Evolutionary conservation across 2,888 invertebrate species (phyloP).

Genomic region (Conops quadrifasciatus): DNA sequence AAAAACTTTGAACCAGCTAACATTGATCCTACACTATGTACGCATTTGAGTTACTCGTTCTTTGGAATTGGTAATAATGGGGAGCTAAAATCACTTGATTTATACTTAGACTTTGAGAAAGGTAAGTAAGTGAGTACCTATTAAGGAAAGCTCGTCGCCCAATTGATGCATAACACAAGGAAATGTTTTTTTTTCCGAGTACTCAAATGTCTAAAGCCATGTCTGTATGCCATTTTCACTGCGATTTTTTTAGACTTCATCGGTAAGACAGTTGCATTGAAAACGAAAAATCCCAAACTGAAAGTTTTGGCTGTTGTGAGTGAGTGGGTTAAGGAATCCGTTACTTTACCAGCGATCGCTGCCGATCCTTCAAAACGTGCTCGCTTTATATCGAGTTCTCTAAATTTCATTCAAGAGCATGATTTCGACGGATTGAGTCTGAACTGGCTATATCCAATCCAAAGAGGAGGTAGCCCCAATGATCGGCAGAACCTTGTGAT

Average conservation of each 20-base stretch:
- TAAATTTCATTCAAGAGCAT: conserved; percentile 79
- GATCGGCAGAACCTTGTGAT: conserved; percentile 42
- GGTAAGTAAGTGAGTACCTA: conserved; percentile 41
- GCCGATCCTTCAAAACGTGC: too few relatives aligned
- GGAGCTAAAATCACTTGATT: conserved; percentile 46
- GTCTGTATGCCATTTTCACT: too few relatives aligned
- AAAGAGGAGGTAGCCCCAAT: conserved; percentile 84
- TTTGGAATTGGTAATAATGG: conserved; percentile 51
- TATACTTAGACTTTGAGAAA: conserved; percentile 43
- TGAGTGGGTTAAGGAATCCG: conserved; percentile 93
- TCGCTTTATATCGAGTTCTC: conserved; percentile 76
- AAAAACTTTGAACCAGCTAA: conserved; percentile 49
- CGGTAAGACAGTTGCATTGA: conserved; percentile 45
- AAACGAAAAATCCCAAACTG: conserved; percentile 48
- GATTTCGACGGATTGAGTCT: conserved; percentile 90
- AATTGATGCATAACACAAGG: too few relatives aligned
- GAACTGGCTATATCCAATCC: conserved; percentile 94
- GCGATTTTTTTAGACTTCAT: neutral
- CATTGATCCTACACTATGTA: conserved; percentile 51
- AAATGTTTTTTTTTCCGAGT: too few relatives aligned
- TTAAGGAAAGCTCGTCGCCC: too few relatives aligned
- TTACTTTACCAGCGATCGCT: conserved; percentile 85
- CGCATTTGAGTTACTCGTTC: conserved; percentile 54
- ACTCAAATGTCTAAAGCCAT: too few relatives aligned
- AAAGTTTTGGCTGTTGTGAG: conserved; percentile 88